Base-by-base conservation (phyloP, 2,888 invertebrate genomes). In the Dolichomitus sp. region DNA sequence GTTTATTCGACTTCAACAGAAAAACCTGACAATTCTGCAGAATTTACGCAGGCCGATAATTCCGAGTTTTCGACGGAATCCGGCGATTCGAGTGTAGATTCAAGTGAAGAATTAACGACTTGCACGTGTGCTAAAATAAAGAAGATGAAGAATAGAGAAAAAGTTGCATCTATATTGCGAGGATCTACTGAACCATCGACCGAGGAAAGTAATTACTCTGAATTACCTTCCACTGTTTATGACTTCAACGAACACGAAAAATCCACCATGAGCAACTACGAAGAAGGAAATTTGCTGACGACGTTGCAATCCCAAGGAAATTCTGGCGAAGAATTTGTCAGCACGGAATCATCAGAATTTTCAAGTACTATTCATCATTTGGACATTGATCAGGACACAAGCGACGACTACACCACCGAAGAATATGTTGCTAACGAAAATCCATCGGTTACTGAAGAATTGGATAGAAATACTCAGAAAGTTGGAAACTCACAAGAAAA, bases 101-200 rank as follows among this genome's bases (percentile, higher is more conserved):
- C 72, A 40, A 37, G 7, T 12, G 23, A 50, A 33, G 40, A 77
- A 33, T 59, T 57, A 19, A 37, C 23, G 23, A 80, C 50, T 11
- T 81, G 80, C 69, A 63, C 27, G n/a, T 69, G 83, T n/a, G 40
- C 17, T n/a, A 23, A 66, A 3, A 57, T 48, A 66, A 61, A 61
- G n/a, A 72, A 68, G n/a, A 65, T 42, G 9, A 33, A 37, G 27
- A 11, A 14, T 14, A 54, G 30, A 14, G 42, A 63, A 37, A 52
- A 19, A 61, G 37, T 45, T 57, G 70, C 42, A n/a, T 57, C 57
- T 2, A 4, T n/a, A 14, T 54, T 23, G 4, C 17, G 54, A 5
- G 40, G 1, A 7, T 50, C 19, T 12, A 3, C n/a, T 9, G 17
- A 50, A 50, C 14, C 1, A 63, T 50, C 50, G 40, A 72, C 11